Evolutionary conservation across 2,797 vertebrate genomes (phyloP), one percentile per base, ranked within the genome.

Genomic region (Hemitrygon akajei): DNA sequence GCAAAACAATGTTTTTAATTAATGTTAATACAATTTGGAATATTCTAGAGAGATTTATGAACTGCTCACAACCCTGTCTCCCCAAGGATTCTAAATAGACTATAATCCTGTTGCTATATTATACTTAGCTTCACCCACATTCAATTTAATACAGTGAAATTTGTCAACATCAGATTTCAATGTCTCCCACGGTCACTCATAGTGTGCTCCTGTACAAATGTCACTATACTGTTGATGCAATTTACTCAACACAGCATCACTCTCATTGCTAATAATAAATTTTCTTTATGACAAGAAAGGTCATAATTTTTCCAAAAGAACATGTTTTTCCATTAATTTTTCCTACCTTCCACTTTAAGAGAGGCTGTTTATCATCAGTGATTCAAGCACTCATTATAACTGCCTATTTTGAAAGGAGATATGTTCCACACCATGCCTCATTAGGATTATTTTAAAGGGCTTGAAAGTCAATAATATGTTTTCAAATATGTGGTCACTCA

Each of bases 1-100:
- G n/a, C n/a, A 37, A 89, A 69, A 89, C 69, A 69, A 37, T 75
- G 69, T 71, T 73, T 93, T 73, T 47, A 18, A 37, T 56, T 30
- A 11, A 75, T 73, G 14, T 40, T 27, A 56, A 91, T 47, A 73
- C 27, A 5, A 0, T 75, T 75, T 93, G 71, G 73, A 56, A 93
- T 93, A 30, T 93, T 47, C 27, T 75, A 73, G 71, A 93, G 47
- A 92, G 40, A 92, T 30, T 73, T 34, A 69, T n/a, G 60, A 89
- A 69, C n/a, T 37, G n/a, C 34, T 37, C 40, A 56, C 66, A 71
- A 30, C 25, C 71, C 22, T 76, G 14, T 56, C 40, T 56, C 71
- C 27, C 37, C 73, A 12, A 93, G 27, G 37, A 73, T 11, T 76
- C 37, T 27, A 71, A 12, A 47, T 76, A 47, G 22, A 91, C 75